These are phyloP conservation scores for Cetonia aurata DNA, from an alignment of 2,888 invertebrate genomes.

Conservation along the genomic window DNA sequence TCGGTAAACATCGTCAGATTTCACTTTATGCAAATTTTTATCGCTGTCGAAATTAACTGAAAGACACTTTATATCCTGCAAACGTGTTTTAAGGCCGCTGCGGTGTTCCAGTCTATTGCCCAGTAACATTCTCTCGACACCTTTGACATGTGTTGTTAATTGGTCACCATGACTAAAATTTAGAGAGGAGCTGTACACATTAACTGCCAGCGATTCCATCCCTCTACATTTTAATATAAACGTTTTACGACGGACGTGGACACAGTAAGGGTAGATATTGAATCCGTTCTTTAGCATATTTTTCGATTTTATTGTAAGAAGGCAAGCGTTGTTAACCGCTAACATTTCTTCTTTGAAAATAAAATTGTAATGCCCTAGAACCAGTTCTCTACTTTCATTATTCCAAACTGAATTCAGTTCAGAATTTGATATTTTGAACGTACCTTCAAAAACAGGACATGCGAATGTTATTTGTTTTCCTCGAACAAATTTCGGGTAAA, in stretches of 20 bases:
- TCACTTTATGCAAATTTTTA: constrained; percentile 8
- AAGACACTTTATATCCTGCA: background rate
- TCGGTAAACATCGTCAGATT: constrained; percentile 11
- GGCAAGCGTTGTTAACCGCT: constrained; percentile 5
- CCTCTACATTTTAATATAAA: background rate
- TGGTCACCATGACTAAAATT: constrained; percentile 6
- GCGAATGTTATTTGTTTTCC: background rate
- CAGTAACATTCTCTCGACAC: constrained; percentile 11
- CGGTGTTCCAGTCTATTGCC: background rate
- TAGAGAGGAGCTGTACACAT: background rate
- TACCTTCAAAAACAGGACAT: constrained; percentile 1
- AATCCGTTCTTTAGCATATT: constrained; percentile 5
- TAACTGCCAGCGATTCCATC: background rate
- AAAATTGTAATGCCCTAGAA: background rate
- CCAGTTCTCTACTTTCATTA: constrained; percentile 1
- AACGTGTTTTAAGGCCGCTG: too few species aligned
- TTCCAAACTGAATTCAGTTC: background rate
- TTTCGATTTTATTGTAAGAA: constrained; percentile 7
- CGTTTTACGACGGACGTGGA: constrained; percentile 3
- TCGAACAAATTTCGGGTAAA: too few species aligned
- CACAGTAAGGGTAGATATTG: background rate
- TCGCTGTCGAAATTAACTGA: background rate
- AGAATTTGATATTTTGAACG: constrained; percentile 1
- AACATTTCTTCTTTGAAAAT: background rate
- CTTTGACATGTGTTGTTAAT: constrained; percentile 7